Evolutionary conservation across 2,888 invertebrate genomes (phyloP), one percentile per base, ranked within the genome.

Genomic region (Cinara cedri): DNA sequence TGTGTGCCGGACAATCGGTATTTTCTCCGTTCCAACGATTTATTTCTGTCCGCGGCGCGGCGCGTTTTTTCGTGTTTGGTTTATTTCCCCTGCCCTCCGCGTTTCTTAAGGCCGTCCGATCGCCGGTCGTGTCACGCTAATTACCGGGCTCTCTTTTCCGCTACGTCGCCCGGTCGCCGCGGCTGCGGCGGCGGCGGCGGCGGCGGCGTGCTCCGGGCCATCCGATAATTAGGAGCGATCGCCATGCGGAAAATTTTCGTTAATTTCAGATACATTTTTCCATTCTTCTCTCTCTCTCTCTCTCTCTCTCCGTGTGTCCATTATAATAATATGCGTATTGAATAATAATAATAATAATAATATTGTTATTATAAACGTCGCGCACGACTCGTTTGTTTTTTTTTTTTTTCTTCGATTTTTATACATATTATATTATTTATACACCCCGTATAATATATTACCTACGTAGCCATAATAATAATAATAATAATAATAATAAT

Each of bases 21-120:
- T 76, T n/a, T n/a, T n/a, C n/a, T 76, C 66, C 19, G 54, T 76
- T 54, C n/a, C 2, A 46, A 65, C 66, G 19, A 76, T 76, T 76
- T 76, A 76, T 76, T 76, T 76, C 54, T 57, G 66, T 76, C 66
- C 55, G n/a, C 66, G 24, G 24, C n/a, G n/a, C n/a, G n/a, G n/a
- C n/a, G 34, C 34, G 54, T 66, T 55, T 65, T 44, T 65, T 75
- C n/a, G 21, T 42, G 21, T 51, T 57, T 26, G 21, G 16, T 63
- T 63, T 51, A 21, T 63, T 74, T 51, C 16, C n/a, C 16, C n/a
- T 51, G 4, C 49, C 13, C 14, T 13, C 49, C 49, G 55, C n/a
- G n/a, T 70, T 54, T 10, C 42, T 70, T 54, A 11, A 66, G 24
- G 66, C 46, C 51, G 62, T 65, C 65, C 44, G 75, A 44, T 55